Conservation (phyloP, 2,113 vertebrate genomes). For the Dicentrarchus labrax region DNA sequence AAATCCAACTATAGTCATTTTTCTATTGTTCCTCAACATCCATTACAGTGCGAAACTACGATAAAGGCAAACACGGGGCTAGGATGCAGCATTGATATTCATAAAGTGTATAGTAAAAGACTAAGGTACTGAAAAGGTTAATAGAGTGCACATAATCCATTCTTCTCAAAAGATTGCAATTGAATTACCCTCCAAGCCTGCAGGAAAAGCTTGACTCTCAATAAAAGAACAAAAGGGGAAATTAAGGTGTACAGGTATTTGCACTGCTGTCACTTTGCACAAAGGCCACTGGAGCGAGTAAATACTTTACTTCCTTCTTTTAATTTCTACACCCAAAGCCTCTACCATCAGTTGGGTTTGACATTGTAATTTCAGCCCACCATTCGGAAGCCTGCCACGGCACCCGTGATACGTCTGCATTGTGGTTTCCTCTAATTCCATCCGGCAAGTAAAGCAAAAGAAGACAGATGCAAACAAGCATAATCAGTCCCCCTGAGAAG, state of each 20-base stretch:
- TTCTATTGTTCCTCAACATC: slow-evolving; percentile 24
- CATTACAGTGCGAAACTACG: not conserved
- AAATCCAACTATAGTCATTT: not conserved
- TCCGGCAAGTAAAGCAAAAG: slow-evolving; percentile 6
- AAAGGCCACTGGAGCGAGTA: slow-evolving; percentile 42
- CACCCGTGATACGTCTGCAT: not conserved
- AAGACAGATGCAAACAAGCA: slow-evolving; percentile 61
- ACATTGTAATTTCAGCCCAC: slow-evolving; percentile 32
- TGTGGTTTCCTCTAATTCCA: slow-evolving; percentile 30
- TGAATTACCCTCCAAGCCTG: slow-evolving; percentile 43
- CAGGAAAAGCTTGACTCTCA: slow-evolving; percentile 25
- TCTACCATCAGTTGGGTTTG: slow-evolving; percentile 4
- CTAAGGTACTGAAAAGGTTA: slow-evolving; percentile 58
- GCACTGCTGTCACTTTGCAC: slow-evolving; percentile 39
- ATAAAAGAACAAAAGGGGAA: slow-evolving; percentile 38
- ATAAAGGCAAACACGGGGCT: slow-evolving; percentile 4
- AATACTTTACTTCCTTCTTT: slow-evolving; percentile 48
- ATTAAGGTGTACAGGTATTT: slow-evolving; percentile 47
- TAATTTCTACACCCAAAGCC: slow-evolving; percentile 33
- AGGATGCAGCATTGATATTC: slow-evolving; percentile 56
- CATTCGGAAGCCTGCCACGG: not conserved
- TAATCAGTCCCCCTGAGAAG: slow-evolving; percentile 62
- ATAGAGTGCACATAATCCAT: slow-evolving; percentile 70
- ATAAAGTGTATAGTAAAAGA: slow-evolving; percentile 43
- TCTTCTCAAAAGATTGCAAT: slow-evolving; percentile 56